phyloP scores from a whole-genome alignment of 2,888 invertebrate species.

The Parnassius mnemosyne region DNA sequence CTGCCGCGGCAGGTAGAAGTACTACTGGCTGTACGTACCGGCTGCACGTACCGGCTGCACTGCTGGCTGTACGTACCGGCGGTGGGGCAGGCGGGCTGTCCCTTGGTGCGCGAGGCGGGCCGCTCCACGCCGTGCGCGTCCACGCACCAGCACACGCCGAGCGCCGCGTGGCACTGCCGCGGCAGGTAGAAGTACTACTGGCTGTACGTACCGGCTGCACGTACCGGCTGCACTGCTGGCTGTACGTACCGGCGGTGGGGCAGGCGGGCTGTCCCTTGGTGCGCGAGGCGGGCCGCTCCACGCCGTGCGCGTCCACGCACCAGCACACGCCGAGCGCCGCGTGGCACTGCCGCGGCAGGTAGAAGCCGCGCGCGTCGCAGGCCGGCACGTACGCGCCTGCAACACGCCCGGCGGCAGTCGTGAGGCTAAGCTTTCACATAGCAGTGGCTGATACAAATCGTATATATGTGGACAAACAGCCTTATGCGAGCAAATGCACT shows the following conservation, averaged over 20 bases:
- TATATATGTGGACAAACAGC: no score
- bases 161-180: slow-evolving; percentile 92
- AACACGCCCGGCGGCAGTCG: neutral
- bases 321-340: slow-evolving; percentile 93
- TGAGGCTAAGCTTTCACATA: no score
- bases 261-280: slow-evolving; percentile 81
- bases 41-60: no score
- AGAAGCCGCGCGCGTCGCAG: slow-evolving; percentile 93
- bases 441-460: no score
- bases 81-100: slow-evolving; percentile 42
- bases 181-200: slow-evolving; percentile 91
- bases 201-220: no score
- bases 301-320: slow-evolving; percentile 96
- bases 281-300: slow-evolving; percentile 91
- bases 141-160: slow-evolving; percentile 96
- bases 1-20: no score
- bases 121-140: slow-evolving; percentile 95
- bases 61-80: no score
- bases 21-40: no score
- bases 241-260: slow-evolving; percentile 33
- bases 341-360: slow-evolving; percentile 93
- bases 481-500: no score
- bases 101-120: slow-evolving; percentile 91
- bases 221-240: no score
- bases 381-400: slow-evolving; percentile 88